A percentile compares a stretch with the other conserved stretches of the same genome.
Conservation (phyloP, 2,113 vertebrate species). For the Notechis scutatus region DNA sequence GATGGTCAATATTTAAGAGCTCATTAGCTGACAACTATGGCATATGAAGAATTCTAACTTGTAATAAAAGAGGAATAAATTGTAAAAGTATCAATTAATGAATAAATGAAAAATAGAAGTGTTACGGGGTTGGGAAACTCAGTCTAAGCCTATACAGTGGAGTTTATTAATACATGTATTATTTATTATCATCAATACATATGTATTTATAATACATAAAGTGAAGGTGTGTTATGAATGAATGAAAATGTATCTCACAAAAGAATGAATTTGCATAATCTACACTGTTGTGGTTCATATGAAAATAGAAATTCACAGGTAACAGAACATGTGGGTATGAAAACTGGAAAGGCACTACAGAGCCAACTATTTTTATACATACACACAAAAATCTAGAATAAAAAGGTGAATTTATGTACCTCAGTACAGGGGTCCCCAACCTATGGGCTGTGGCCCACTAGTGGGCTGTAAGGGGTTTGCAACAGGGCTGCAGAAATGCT, state of each 20-base stretch:
- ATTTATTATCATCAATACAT: not conserved
- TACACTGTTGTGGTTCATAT: not conserved
- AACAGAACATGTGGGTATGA: not conserved
- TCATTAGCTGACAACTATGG: not conserved
- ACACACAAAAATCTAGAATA: not conserved
- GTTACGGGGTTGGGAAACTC: not conserved
- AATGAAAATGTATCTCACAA: not conserved
- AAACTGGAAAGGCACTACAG: not conserved
- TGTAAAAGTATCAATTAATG: not conserved
- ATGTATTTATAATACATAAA: not conserved
- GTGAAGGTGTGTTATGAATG: not conserved
- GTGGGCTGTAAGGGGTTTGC: not conserved
- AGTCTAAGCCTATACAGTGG: not conserved
- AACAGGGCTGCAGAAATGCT: not conserved
- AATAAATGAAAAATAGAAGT: not conserved
- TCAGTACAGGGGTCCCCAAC: not conserved
- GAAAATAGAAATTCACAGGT: not conserved
- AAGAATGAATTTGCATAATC: not conserved
- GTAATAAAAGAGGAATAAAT: not conserved
- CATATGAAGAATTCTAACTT: not conserved
- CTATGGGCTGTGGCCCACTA: no score
- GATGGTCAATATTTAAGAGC: not conserved
- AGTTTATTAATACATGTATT: not conserved
- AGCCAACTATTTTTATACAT: not conserved
- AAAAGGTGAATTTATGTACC: not conserved